Evolutionary conservation across 2,888 invertebrate genomes (phyloP).

Genomic region (Anorthoa munda): DNA sequence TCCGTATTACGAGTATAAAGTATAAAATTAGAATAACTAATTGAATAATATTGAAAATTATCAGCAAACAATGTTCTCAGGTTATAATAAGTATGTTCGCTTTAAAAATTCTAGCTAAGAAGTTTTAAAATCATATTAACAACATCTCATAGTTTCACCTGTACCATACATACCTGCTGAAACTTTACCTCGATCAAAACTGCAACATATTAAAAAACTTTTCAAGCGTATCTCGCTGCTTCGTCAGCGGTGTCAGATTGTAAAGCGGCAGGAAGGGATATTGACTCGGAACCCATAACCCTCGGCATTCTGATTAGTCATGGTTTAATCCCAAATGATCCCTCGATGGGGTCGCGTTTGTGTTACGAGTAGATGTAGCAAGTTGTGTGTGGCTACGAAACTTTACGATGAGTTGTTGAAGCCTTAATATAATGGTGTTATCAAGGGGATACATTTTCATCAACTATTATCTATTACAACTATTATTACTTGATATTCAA

Average conservation of each 20-base stretch:
- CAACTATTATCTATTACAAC: too few relatives aligned
- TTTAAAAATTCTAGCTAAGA: not conserved
- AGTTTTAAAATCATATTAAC: conserved; percentile 16
- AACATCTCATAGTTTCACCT: not conserved
- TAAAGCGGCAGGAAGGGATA: conserved; percentile 24
- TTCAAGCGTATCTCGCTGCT: conserved; percentile 14
- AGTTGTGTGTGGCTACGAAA: not conserved
- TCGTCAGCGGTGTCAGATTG: conserved; percentile 17
- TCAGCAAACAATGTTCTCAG: not conserved
- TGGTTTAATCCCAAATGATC: conserved; percentile 31
- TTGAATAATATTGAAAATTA: too few relatives aligned
- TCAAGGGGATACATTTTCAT: not conserved
- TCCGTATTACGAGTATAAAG: too few relatives aligned
- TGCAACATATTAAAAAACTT: conserved; percentile 53
- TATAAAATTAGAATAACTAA: too few relatives aligned
- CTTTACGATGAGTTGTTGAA: not conserved
- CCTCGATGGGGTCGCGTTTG: conserved; percentile 17
- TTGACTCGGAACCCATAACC: conserved; percentile 38
- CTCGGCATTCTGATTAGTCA: conserved; percentile 51
- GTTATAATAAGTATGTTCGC: not conserved
- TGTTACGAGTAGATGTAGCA: not conserved
- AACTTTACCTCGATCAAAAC: conserved; percentile 32
- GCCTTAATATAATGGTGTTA: not conserved
- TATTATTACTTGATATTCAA: too few relatives aligned
- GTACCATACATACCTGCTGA: not conserved